A percentile compares a stretch with the other conserved stretches of the same genome.
phyloP scores from a whole-genome alignment of 2,797 vertebrate species.

The Arctocebus calabarensis region DNA sequence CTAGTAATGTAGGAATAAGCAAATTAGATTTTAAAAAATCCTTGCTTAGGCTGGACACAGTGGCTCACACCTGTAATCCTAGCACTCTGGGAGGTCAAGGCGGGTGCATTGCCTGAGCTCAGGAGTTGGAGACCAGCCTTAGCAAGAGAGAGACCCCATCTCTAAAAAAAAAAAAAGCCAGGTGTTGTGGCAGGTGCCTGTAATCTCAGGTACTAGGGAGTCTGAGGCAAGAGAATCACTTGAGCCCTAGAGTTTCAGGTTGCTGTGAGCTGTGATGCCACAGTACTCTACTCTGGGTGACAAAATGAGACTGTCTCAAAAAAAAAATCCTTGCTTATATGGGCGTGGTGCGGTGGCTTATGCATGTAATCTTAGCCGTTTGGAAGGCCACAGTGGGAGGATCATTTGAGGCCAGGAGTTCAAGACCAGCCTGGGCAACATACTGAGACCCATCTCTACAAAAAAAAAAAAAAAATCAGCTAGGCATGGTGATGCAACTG shows the following conservation, averaged over 20 bases:
- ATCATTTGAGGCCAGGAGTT: not conserved
- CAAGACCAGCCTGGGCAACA: not conserved
- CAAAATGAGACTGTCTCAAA: too few species aligned
- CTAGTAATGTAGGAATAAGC: constrained; percentile 21
- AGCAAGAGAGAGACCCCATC: not conserved
- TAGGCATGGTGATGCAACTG: not conserved
- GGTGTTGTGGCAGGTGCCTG: not conserved
- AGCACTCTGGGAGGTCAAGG: not conserved
- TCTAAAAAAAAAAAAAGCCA: not conserved
- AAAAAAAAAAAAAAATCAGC: not conserved
- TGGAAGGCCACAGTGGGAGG: not conserved
- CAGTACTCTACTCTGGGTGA: too few species aligned
- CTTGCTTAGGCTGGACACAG: too few species aligned
- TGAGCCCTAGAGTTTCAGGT: too few species aligned
- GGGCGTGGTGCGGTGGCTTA: not conserved
- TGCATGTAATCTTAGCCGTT: not conserved
- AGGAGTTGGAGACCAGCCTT: not conserved
- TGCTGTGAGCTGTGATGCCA: too few species aligned
- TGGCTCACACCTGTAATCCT: not conserved
- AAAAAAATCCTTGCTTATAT: not conserved
- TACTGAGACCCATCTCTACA: not conserved
- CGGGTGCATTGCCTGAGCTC: not conserved
- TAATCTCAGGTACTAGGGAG: not conserved
- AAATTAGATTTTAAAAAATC: not conserved
- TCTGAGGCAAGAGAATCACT: too few species aligned